Percentiles rank a stretch among this genome's conserved stretches.
phyloP scores from a whole-genome alignment of 2,113 vertebrate species.

The Chionomys nivalis region DNA sequence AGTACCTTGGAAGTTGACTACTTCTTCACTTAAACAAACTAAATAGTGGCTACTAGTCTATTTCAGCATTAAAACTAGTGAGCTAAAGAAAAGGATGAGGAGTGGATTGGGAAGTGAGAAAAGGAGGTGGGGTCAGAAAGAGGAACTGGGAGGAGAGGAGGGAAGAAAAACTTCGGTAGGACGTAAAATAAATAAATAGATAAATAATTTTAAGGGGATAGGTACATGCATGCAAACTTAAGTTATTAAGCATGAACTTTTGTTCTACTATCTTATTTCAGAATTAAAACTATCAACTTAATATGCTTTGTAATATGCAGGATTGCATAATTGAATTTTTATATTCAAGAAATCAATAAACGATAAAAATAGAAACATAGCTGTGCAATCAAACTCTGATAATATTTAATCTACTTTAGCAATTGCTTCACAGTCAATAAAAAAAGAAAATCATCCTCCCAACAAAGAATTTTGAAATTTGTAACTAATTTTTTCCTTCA shows the following conservation, averaged over 20 bases:
- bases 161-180: background rate
- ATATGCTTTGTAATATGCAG: background rate
- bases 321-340: slow-evolving; percentile 13
- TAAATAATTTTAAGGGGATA: slow-evolving; percentile 13
- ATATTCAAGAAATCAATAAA: background rate
- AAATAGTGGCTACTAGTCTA: background rate
- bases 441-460: slow-evolving; percentile 12
- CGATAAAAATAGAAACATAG: slow-evolving; percentile 38
- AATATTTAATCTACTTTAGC: slow-evolving; percentile 33
- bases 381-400: background rate
- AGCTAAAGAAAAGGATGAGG: background rate
- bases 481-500: background rate
- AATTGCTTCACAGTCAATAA: slow-evolving; percentile 49
- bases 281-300: slow-evolving; percentile 44
- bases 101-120: background rate
- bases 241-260: slow-evolving; percentile 35
- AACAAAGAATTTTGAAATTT: background rate
- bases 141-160: background rate
- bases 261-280: background rate
- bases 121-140: background rate
- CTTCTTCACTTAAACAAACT: slow-evolving; percentile 20
- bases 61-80: background rate
- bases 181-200: background rate
- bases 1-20: background rate
- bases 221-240: background rate